Evolutionary conservation across 92 coral and sea anemone species (phyloP), one percentile per base, ranked within the genome.

Genomic region (Plumapathes pennacea): DNA sequence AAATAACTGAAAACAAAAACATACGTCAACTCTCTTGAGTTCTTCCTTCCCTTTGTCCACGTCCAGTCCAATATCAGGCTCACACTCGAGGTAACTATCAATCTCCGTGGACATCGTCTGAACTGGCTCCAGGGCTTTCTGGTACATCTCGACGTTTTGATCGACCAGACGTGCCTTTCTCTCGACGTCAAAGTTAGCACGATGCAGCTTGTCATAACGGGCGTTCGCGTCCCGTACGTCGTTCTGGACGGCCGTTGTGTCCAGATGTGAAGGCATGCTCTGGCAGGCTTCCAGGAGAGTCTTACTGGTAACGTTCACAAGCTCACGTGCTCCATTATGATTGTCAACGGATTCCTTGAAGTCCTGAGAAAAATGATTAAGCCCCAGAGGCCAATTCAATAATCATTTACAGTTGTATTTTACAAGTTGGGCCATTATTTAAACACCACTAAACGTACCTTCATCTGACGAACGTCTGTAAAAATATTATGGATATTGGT

Each of bases 11-110:
- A n/a, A n/a, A n/a, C n/a, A n/a, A n/a, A n/a, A n/a, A 73, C 85
- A 36, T 28, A 88, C 96, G 27, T 92, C 96, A 13, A 83, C 89
- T 27, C 66, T 71, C 44, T 60, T 74, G 3, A 92, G 64, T 27
- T 92, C 98, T 10, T 82, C 95, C 60, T 77, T 84, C 33, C 94
- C 96, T 59, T 78, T 73, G 58, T 76, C 94, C 18, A 77, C 74
- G 50, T 92, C 96, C 50, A 85, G 42, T 23, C 95, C 98, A 27
- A 82, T 71, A 24, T 71, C 51, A 3, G 92, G 81, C 67, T 88
- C 87, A 22, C 55, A 78, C 26, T 89, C 96, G 25, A 88, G 72
- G 52, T 49, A 84, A 18, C 69, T 67, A 37, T 88, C 94, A 13
- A 86, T 80, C 50, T 79, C 74, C 19, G 62, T 72, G 46, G 84